Evolutionary conservation across 2,113 vertebrate genomes (phyloP), one percentile per base, ranked within the genome.

Genomic region (Colius striatus): DNA sequence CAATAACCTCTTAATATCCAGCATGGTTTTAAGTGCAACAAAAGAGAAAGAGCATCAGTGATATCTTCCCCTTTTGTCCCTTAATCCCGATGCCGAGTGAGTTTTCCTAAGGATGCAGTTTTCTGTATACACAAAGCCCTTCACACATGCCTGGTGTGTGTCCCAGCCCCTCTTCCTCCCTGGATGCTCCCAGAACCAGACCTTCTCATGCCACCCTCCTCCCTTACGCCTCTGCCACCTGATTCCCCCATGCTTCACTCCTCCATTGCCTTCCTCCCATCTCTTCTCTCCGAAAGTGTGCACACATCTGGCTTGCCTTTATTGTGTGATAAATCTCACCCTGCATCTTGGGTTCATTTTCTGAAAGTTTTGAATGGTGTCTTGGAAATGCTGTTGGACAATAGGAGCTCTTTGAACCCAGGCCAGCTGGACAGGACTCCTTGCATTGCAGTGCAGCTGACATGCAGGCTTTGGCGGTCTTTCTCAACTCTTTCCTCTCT

Each of bases 401-500:
- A 96, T 70, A 81, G 92, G 75, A 95, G 94, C 95, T 94, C 92
- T 90, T 68, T 71, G 62, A 97, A 95, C 85, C 38, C 57, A 36
- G 85, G 96, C 97, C 97, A 97, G 95, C 95, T 98, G 98, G 98
- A 97, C 1, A 14, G 86, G 57, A 55, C 38, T 92, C 57, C 74
- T 71, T 43, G 41, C 75, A 84, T 94, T 97, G 94, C 96, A 97
- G 96, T 97, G 94, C 96, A 97, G 96, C 95, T 97, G 96, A 96
- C 94, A 58, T 94, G 96, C 88, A 87, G 94, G 92, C 93, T 92
- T 94, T 97, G 97, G 92, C 96, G 15, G 87, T 87, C 89, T 90
- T 94, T 94, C 92, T 96, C 10, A 2, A 90, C 96, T 96, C 92
- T 84, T 92, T 97, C 86, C 76, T 92, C 21, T 94, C 63, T 36